Percentiles rank a stretch among this genome's conserved stretches.
These are phyloP conservation scores for Premnoplex brunnescens DNA, from an alignment of 2,797 vertebrate species.

Conservation along the genomic window DNA sequence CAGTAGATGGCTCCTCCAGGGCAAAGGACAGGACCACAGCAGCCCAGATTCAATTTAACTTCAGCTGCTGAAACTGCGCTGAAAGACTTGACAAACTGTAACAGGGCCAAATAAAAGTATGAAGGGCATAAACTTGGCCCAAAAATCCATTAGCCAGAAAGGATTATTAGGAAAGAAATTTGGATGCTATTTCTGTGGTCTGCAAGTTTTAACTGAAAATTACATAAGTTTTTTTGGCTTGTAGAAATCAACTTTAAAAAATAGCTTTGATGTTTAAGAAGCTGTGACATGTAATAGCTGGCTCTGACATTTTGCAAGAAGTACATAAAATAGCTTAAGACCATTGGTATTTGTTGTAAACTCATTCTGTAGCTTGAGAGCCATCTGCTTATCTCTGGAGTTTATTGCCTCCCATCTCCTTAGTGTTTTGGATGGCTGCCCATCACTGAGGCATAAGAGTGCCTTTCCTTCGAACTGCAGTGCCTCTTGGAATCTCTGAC, in stretches of 20 bases:
- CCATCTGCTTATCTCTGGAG: neutral
- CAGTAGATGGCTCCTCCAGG: neutral
- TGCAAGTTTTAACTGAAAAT: conserved; percentile 38
- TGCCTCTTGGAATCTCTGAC: neutral
- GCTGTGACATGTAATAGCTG: neutral
- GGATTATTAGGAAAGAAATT: neutral
- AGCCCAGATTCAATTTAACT: neutral
- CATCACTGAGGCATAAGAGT: neutral
- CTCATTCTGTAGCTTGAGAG: neutral
- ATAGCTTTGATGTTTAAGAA: conserved; percentile 34
- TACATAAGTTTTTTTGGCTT: neutral
- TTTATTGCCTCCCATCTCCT: conserved; percentile 35
- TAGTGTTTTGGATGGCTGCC: neutral
- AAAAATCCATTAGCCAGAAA: neutral
- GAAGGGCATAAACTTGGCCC: neutral
- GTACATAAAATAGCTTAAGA: conserved; percentile 1
- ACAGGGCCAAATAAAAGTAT: neutral
- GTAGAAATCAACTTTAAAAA: conserved; percentile 6
- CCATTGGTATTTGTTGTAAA: neutral
- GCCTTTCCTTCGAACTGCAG: neutral
- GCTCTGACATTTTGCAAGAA: neutral
- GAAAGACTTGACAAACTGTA: neutral
- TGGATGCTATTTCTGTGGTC: neutral
- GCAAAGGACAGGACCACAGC: neutral
- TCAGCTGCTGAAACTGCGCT: neutral